Evolutionary conservation across 2,888 invertebrate species (phyloP).

Genomic region (Xanthia togata): DNA sequence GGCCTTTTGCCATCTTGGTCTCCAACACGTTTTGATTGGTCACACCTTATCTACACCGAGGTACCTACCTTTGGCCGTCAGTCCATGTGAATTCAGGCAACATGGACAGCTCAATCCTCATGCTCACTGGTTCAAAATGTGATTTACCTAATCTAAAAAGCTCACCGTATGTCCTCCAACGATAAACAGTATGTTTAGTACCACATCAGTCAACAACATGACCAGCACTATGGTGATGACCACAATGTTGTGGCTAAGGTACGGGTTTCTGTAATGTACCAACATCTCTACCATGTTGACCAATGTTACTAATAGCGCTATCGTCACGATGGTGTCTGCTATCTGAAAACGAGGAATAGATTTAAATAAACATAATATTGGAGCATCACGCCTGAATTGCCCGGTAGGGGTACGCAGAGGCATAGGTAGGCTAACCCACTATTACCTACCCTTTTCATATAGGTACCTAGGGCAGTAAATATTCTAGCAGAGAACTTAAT

Average conservation of each 20-base stretch:
- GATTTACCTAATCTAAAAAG: neutral
- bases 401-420: neutral
- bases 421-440: neutral
- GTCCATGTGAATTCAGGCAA: neutral
- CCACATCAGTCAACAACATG: slow-evolving; percentile 11
- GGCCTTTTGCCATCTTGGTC: neutral
- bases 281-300: fast-evolving
- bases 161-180: slow-evolving; percentile 52
- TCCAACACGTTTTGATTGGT: neutral
- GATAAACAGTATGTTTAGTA: slow-evolving; percentile 25
- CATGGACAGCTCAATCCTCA: neutral
- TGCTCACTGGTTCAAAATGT: neutral
- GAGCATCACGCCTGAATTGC: neutral
- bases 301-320: neutral
- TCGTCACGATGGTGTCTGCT: neutral
- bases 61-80: neutral
- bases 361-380: neutral
- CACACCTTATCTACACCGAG: neutral
- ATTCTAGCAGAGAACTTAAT: neutral
- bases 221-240: neutral
- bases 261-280: fast-evolving
- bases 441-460: neutral
- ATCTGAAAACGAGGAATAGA: slow-evolving; percentile 26
- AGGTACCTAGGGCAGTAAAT: neutral
- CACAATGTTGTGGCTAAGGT: fast-evolving